Evolutionary conservation across 2,113 vertebrate species (phyloP).

Genomic region (Paedocypris sp.): DNA sequence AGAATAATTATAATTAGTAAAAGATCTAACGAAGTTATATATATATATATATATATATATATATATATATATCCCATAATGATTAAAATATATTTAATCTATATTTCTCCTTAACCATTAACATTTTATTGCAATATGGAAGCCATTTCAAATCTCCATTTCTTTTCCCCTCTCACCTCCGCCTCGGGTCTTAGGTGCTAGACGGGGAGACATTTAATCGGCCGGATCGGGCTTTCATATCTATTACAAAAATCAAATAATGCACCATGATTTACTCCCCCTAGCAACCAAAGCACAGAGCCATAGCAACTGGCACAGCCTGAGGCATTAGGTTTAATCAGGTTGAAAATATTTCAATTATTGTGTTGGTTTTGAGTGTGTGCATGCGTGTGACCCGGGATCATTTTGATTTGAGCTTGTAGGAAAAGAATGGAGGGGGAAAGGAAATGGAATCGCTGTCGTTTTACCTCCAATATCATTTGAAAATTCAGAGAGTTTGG

Average conservation of each 20-base stretch:
- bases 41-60: background rate
- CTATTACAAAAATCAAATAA: constrained; percentile 95
- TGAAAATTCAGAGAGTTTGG: constrained; percentile 51
- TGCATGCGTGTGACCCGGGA: constrained; percentile 71
- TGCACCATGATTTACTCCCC: constrained; percentile 89
- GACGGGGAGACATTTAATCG: constrained; percentile 89
- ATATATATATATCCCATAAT: constrained; percentile 1
- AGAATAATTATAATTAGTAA: background rate
- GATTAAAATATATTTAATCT: too few relatives aligned
- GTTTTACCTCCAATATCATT: constrained; percentile 49
- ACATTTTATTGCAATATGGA: constrained; percentile 14
- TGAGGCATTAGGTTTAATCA: constrained; percentile 81
- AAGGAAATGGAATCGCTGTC: constrained; percentile 79
- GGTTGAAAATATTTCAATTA: constrained; percentile 95
- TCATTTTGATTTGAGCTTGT: constrained; percentile 89
- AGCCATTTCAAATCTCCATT: constrained; percentile 50
- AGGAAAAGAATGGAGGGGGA: constrained; percentile 79
- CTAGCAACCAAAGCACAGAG: constrained; percentile 84
- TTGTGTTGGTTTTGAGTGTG: constrained; percentile 92
- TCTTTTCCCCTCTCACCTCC: constrained; percentile 46
- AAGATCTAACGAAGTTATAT: background rate
- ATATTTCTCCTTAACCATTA: constrained; percentile 8
- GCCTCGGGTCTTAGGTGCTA: constrained; percentile 62
- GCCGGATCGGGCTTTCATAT: constrained; percentile 87
- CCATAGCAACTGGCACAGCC: constrained; percentile 87